These are phyloP conservation scores for Hydropsyche tenuis DNA, from an alignment of 1,140 invertebrate species.

Conservation along the genomic window DNA sequence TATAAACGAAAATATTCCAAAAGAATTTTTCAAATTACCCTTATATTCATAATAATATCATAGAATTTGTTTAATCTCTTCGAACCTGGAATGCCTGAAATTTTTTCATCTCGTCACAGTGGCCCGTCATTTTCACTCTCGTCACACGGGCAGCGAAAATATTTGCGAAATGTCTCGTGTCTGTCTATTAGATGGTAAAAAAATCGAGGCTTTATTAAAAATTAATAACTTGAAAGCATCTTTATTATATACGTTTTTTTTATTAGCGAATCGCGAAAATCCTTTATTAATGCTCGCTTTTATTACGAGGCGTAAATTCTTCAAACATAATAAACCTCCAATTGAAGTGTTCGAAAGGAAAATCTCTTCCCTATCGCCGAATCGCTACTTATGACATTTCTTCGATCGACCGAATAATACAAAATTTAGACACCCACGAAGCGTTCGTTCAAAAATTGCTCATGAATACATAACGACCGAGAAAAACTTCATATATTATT, in stretches of 20 bases:
- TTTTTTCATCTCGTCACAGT: slow-evolving; percentile 20
- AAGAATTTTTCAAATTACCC: slow-evolving; percentile 24
- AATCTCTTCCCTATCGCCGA: background rate
- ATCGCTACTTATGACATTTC: background rate
- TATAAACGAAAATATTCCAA: background rate
- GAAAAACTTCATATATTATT: slow-evolving; percentile 32
- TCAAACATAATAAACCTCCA: background rate
- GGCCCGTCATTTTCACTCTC: slow-evolving; percentile 12
- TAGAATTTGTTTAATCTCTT: slow-evolving; percentile 24
- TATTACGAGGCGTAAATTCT: background rate
- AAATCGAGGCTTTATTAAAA: slow-evolving; percentile 27
- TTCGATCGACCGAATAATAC: background rate
- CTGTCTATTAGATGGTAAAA: background rate
- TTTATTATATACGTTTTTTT: background rate
- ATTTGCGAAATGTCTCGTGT: slow-evolving; percentile 23
- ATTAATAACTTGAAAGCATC: slow-evolving; percentile 17
- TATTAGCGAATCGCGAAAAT: background rate
- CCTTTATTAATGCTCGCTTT: background rate
- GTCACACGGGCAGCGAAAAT: background rate
- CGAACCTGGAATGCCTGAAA: slow-evolving; percentile 20
- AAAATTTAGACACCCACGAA: slow-evolving; percentile 15
- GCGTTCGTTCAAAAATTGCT: slow-evolving; percentile 22
- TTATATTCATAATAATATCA: slow-evolving; percentile 27
- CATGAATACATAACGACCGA: slow-evolving; percentile 27
- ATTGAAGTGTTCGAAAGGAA: background rate